Evolutionary conservation across 2,888 invertebrate genomes (phyloP).

Genomic region (Ecliptopera silaceata): DNA sequence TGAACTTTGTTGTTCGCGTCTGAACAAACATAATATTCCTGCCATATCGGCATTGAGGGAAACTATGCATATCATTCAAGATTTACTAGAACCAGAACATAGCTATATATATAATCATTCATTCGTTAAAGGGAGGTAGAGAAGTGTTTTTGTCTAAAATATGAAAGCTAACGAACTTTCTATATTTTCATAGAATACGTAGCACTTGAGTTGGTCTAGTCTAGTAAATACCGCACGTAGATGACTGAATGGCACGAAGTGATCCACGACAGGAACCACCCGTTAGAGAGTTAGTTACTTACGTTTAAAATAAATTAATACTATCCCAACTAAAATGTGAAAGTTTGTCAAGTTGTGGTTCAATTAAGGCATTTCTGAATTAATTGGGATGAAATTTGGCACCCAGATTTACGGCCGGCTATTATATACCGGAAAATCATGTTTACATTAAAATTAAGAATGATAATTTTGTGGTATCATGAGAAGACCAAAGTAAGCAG

Average conservation of each 20-base stretch:
- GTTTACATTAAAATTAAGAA: slow-evolving; percentile 16
- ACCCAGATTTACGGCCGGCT: slow-evolving; percentile 21
- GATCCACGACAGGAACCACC: slow-evolving; percentile 22
- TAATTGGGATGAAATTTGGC: slow-evolving; percentile 29
- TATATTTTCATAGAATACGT: slow-evolving; percentile 1
- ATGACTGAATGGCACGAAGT: slow-evolving; percentile 27
- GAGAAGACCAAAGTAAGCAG: slow-evolving; percentile 1
- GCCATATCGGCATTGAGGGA: not conserved
- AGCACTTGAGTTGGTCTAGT: slow-evolving; percentile 4
- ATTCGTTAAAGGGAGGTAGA: no score
- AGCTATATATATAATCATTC: no score
- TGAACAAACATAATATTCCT: not conserved
- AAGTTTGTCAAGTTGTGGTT: slow-evolving; percentile 25
- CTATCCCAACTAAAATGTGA: slow-evolving; percentile 27
- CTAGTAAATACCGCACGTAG: slow-evolving; percentile 22
- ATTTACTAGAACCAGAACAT: no score
- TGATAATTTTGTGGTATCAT: slow-evolving; percentile 21
- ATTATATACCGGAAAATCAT: slow-evolving; percentile 24
- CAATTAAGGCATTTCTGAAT: slow-evolving; percentile 19
- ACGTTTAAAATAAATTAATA: slow-evolving; percentile 25
- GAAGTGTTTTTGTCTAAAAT: no score
- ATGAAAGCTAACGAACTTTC: not conserved
- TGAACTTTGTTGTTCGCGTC: slow-evolving; percentile 1
- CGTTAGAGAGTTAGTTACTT: slow-evolving; percentile 29
- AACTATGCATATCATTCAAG: not conserved